These are phyloP conservation scores for Sanderia malayensis DNA, from an alignment of 30 jellyfish, hydroid and myxozoan genomes.

Conservation along the genomic window DNA sequence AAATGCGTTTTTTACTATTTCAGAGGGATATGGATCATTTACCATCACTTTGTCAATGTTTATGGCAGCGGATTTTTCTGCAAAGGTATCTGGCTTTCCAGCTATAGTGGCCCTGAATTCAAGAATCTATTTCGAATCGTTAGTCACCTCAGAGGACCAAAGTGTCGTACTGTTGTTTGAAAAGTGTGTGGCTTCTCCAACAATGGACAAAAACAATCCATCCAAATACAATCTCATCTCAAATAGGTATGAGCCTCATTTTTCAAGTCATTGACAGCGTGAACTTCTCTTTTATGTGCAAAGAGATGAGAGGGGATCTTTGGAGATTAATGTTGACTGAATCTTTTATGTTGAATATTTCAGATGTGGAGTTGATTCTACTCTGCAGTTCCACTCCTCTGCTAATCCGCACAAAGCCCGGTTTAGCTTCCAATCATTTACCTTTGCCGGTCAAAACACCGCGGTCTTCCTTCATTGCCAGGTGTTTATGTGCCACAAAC, in stretches of 20 bases:
- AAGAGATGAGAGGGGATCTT: too few species aligned
- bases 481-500: slow-evolving; percentile 54
- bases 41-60: slow-evolving; percentile 30
- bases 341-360: too few species aligned
- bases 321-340: too few species aligned
- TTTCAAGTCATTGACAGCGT: too few species aligned
- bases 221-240: slow-evolving; percentile 16
- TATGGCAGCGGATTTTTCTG: slow-evolving; percentile 3
- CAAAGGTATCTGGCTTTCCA: slow-evolving; percentile 17
- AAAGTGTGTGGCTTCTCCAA: slow-evolving; percentile 46
- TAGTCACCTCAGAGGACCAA: slow-evolving; percentile 26
- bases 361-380: slow-evolving; percentile 52
- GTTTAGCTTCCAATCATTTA: slow-evolving; percentile 49
- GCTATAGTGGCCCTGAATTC: slow-evolving; percentile 16
- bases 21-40: slow-evolving; percentile 52
- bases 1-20: too few species aligned
- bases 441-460: neutral
- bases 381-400: slow-evolving; percentile 38
- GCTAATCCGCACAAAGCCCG: slow-evolving; percentile 9
- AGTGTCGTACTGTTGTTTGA: slow-evolving; percentile 31
- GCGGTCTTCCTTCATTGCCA: slow-evolving; percentile 51
- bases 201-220: slow-evolving; percentile 22
- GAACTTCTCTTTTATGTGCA: too few species aligned
- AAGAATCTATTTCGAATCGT: slow-evolving; percentile 32
- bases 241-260: slow-evolving; percentile 46